A percentile compares a stretch with the other conserved stretches of the same genome.
Conservation (phyloP, 2,888 invertebrate species). For the Epiperipatus broadwayi region DNA sequence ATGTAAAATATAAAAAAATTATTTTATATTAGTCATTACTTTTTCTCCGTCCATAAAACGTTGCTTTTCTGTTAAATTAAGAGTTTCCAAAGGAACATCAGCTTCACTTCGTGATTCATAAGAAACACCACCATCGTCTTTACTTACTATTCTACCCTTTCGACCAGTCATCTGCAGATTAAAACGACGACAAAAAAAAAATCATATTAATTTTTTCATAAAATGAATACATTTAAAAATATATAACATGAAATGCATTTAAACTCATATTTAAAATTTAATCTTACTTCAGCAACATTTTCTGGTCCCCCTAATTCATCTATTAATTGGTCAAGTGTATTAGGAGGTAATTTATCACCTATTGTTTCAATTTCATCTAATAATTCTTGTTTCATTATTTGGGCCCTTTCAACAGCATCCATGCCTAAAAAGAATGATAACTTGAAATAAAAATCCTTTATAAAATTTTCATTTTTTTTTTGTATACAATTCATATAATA, state of each 20-base stretch:
- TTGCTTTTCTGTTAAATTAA: slow-evolving; percentile 67
- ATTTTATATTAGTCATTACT: too few species aligned
- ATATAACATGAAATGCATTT: too few species aligned
- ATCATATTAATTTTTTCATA: slow-evolving; percentile 12
- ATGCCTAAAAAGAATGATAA: slow-evolving; percentile 26
- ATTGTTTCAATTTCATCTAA: slow-evolving; percentile 62
- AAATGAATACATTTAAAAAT: too few species aligned
- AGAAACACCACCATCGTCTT: slow-evolving; percentile 73
- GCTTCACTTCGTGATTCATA: slow-evolving; percentile 86
- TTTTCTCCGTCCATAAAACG: slow-evolving; percentile 96
- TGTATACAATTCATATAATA: too few species aligned
- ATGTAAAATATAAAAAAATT: too few species aligned
- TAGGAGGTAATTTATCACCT: slow-evolving; percentile 73
- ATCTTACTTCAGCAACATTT: slow-evolving; percentile 69
- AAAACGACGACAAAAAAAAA: slow-evolving; percentile 13
- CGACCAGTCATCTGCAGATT: slow-evolving; percentile 69
- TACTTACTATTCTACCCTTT: slow-evolving; percentile 55
- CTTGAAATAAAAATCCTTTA: background rate
- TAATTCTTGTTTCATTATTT: slow-evolving; percentile 78
- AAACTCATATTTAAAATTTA: too few species aligned
- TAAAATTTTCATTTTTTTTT: too few species aligned
- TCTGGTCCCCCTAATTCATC: slow-evolving; percentile 95
- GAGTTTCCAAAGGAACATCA: slow-evolving; percentile 85
- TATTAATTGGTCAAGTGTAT: slow-evolving; percentile 92
- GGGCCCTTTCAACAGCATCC: slow-evolving; percentile 69